Percentiles rank a stretch among this genome's conserved stretches.
Evolutionary conservation across 1,140 invertebrate genomes (phyloP).

Genomic region (Magallana ariakensis): DNA sequence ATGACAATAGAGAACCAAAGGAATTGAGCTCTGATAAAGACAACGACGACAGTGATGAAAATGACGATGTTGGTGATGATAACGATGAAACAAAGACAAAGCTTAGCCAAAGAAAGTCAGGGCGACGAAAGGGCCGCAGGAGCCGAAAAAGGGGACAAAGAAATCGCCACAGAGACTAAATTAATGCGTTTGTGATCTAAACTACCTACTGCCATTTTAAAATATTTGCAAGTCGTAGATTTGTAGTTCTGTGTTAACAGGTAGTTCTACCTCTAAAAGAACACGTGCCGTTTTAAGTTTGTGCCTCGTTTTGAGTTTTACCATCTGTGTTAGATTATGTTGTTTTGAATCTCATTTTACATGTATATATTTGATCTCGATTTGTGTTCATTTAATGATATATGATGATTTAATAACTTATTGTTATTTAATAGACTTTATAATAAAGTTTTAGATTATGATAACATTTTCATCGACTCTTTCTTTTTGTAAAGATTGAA

Average conservation of each 20-base stretch:
- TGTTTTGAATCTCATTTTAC: too few relatives aligned
- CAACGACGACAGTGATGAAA: not conserved
- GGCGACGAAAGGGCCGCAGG: conserved; percentile 9
- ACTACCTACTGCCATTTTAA: not conserved
- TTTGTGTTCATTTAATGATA: too few relatives aligned
- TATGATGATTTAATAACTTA: too few relatives aligned
- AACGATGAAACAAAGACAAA: not conserved
- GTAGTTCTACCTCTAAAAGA: conserved; percentile 33
- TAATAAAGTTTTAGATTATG: too few relatives aligned
- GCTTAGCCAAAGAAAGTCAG: not conserved
- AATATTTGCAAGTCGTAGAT: not conserved
- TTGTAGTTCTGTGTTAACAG: not conserved
- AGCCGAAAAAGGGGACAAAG: conserved; percentile 16
- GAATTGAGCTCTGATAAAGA: not conserved
- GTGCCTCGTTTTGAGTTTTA: too few relatives aligned
- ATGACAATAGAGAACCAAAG: not conserved
- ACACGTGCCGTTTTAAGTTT: too few relatives aligned
- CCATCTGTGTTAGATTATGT: too few relatives aligned
- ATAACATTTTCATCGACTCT: too few relatives aligned
- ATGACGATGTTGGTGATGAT: not conserved
- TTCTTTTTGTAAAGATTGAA: too few relatives aligned
- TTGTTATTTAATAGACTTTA: too few relatives aligned
- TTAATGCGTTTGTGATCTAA: not conserved
- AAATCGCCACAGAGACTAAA: not conserved
- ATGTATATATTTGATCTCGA: too few relatives aligned